Evolutionary conservation across 2,113 vertebrate genomes (phyloP).

Genomic region (Ciconia maguari): DNA sequence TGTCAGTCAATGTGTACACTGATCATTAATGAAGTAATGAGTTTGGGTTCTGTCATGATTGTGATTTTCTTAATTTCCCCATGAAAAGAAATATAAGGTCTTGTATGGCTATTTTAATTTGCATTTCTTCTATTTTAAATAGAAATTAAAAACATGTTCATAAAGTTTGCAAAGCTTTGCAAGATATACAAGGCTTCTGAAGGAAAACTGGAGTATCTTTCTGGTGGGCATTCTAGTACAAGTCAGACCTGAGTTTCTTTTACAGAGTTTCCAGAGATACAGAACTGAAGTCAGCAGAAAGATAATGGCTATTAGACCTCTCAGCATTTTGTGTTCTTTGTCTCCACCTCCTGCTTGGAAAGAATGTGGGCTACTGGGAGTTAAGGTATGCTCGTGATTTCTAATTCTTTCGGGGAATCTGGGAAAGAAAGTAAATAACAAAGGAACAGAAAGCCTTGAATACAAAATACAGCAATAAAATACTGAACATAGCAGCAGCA

Average conservation of each 20-base stretch:
- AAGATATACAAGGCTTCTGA: background rate
- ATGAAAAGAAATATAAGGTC: background rate
- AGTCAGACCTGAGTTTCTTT: background rate
- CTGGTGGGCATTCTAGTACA: background rate
- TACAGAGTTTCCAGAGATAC: background rate
- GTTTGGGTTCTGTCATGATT: background rate
- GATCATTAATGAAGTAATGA: background rate
- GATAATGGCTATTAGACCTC: background rate
- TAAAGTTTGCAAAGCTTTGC: background rate
- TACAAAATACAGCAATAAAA: background rate
- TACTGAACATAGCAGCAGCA: background rate
- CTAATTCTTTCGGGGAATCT: background rate
- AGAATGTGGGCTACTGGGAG: background rate
- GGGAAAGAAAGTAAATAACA: background rate
- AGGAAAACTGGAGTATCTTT: background rate
- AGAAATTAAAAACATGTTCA: background rate
- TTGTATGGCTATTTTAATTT: background rate
- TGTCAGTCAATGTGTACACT: background rate
- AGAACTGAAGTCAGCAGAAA: background rate
- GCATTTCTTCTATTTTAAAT: background rate
- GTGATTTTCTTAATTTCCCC: background rate
- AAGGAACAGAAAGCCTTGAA: background rate
- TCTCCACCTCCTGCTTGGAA: slow-evolving; percentile 50
- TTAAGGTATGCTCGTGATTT: background rate
- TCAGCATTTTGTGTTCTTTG: slow-evolving; percentile 35